Evolutionary conservation across 2,888 invertebrate species (phyloP), one percentile per base, ranked within the genome.

Genomic region (Coelopa pilipes): DNA sequence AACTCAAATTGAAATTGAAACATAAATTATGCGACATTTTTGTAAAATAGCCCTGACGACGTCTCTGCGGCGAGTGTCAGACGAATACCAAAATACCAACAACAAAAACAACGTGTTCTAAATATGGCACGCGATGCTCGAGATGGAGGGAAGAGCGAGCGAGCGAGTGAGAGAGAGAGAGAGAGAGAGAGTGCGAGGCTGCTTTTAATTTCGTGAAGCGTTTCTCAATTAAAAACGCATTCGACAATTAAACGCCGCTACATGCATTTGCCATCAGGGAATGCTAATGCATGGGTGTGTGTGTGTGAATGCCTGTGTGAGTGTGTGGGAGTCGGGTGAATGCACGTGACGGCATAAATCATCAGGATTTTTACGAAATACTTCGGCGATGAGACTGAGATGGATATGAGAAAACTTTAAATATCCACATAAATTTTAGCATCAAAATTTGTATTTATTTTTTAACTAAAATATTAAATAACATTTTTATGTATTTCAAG

Each of bases 161-260:
- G 17, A 21, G 62, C 45, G 45, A 34, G 19, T 1, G 47, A 46
- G 34, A 47, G 34, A 13, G 15, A 62, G 17, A n/a, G n/a, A n/a
- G n/a, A 47, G 34, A 13, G 15, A 62, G 17, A 21, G 62, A 50
- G 45, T n/a, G 19, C 1, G 47, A 46, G 34, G 15, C 19, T 9
- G 55, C 65, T 70, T 70, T 59, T 59, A 70, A 70, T 19, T 68
- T 67, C 45, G 67, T 45, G 21, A 70, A 74, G 47, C 63, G 49
- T 70, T 74, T 69, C 49, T 72, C 70, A 75, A 75, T 75, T 75
- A 75, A 75, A 75, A 73, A 75, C 69, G 53, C 75, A 75, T 75
- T 75, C 73, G 60, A 66, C 70, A 72, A 75, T 72, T 75, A 70
- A 73, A 65, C 21, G 66, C 55, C 11, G 15, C 19, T 34, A 45